These are phyloP conservation scores for Pseudolaguvia tuberculata DNA, from an alignment of 2,113 vertebrate genomes.

Conservation along the genomic window DNA sequence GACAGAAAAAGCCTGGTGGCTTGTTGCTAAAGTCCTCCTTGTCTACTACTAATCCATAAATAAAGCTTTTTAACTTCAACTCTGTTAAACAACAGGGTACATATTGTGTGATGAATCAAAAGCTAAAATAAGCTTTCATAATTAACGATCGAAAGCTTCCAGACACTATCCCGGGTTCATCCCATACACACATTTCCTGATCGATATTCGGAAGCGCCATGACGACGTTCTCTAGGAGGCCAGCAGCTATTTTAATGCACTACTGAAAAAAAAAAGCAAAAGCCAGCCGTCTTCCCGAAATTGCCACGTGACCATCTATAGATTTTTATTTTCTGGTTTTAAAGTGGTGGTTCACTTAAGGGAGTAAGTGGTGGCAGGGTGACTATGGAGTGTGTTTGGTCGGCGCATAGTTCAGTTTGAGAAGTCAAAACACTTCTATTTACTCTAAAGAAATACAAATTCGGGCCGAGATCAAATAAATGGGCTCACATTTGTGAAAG, in stretches of 20 bases:
- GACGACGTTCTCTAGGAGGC: background rate
- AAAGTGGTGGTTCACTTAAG: background rate
- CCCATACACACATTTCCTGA: background rate
- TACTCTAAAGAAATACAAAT: background rate
- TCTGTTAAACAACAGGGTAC: background rate
- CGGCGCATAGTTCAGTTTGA: background rate
- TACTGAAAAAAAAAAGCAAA: background rate
- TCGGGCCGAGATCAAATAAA: no score
- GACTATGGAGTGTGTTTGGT: background rate
- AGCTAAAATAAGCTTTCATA: background rate
- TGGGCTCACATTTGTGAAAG: no score
- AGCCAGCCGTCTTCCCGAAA: constrained; percentile 18
- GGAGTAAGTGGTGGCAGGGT: background rate
- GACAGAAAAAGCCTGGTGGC: background rate
- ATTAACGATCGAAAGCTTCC: background rate
- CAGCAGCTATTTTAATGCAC: constrained; percentile 19
- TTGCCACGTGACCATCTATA: background rate
- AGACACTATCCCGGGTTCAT: no score
- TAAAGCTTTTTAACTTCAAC: background rate
- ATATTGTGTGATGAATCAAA: background rate
- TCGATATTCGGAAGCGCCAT: constrained; percentile 21
- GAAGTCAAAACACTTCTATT: background rate
- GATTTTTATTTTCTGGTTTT: background rate
- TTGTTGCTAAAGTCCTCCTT: background rate
- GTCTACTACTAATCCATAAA: no score